phyloP scores from a whole-genome alignment of 2,113 vertebrate species.

The Rallus limicola region DNA sequence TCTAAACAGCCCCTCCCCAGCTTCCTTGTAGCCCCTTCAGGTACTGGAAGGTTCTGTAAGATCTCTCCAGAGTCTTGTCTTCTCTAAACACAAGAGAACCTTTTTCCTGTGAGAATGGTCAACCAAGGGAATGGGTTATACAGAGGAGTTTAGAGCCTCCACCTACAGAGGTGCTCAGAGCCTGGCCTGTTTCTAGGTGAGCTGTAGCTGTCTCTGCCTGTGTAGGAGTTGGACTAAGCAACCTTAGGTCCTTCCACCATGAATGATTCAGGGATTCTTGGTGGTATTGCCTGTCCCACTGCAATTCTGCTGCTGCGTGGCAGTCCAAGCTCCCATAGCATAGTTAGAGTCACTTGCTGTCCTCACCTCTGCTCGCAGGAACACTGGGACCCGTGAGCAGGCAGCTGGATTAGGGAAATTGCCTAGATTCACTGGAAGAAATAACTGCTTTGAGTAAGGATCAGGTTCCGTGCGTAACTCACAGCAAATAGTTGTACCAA shows the following conservation, averaged over 20 bases:
- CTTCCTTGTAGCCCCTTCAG: too few species aligned
- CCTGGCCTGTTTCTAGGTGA: not conserved
- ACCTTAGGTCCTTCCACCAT: not conserved
- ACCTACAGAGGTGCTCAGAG: not conserved
- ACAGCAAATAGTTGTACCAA: not conserved
- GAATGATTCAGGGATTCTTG: not conserved
- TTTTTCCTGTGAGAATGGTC: too few species aligned
- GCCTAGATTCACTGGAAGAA: not conserved
- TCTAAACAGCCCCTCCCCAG: too few species aligned
- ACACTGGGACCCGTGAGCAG: not conserved
- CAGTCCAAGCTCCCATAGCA: rapidly evolving
- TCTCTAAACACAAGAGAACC: too few species aligned
- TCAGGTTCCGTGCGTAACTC: not conserved
- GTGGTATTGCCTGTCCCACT: too few species aligned
- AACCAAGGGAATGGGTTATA: not conserved
- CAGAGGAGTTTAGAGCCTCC: not conserved
- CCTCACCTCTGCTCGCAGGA: not conserved
- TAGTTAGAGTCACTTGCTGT: not conserved
- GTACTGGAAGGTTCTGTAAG: too few species aligned
- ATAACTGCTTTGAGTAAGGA: not conserved
- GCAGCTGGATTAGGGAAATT: not conserved
- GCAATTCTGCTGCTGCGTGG: not conserved
- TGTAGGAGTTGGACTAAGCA: rapidly evolving
- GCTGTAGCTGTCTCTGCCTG: not conserved
- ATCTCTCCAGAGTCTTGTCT: too few species aligned